These are phyloP conservation scores for Plectrocnemia conspersa DNA, from an alignment of 1,140 invertebrate genomes.

Conservation along the genomic window DNA sequence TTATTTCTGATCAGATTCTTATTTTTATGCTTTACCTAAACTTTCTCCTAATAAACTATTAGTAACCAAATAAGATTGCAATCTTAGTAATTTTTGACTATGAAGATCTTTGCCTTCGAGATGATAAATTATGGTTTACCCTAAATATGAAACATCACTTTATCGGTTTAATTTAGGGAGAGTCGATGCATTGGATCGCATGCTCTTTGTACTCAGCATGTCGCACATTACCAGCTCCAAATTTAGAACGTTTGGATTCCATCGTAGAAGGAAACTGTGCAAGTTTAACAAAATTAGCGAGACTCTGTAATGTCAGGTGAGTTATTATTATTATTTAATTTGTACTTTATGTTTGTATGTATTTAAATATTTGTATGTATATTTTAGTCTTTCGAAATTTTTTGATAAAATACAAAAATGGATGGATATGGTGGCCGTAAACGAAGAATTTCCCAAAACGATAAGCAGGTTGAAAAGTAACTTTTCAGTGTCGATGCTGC, in stretches of 20 bases:
- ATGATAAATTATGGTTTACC: too few relatives aligned
- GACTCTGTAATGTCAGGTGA: slow-evolving; percentile 85
- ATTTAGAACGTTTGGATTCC: slow-evolving; percentile 54
- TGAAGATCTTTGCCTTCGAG: too few relatives aligned
- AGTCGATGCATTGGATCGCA: slow-evolving; percentile 87
- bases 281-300: slow-evolving; percentile 81
- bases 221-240: too few relatives aligned
- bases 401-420: slow-evolving; percentile 94
- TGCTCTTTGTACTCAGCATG: not conserved
- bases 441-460: slow-evolving; percentile 77
- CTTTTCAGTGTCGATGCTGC: slow-evolving; percentile 90
- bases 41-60: too few relatives aligned
- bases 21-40: too few relatives aligned
- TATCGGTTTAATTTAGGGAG: slow-evolving; percentile 64
- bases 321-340: slow-evolving; percentile 18
- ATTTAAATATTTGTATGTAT: slow-evolving; percentile 6
- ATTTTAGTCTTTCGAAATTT: slow-evolving; percentile 83
- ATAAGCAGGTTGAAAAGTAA: slow-evolving; percentile 85
- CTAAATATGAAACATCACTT: too few relatives aligned
- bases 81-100: too few relatives aligned
- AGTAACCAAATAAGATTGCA: too few relatives aligned
- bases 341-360: not conserved
- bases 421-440: slow-evolving; percentile 89
- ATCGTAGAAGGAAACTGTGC: slow-evolving; percentile 87
- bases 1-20: too few relatives aligned